Conservation (phyloP, 2,888 invertebrate species). For the Stenichneumon culpator region DNA sequence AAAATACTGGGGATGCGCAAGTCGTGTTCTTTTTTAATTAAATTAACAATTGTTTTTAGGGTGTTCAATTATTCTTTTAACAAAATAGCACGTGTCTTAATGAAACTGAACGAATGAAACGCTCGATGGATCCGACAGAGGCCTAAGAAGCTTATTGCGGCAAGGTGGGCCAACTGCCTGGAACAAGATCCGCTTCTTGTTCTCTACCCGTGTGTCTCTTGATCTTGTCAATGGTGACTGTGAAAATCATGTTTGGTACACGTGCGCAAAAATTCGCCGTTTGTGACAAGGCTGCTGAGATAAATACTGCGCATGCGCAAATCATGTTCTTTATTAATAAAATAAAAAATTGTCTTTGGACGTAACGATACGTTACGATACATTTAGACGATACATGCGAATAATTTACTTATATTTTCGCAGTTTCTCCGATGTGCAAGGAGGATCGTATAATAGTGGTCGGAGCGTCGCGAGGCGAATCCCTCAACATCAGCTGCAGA, state of each 20-base stretch:
- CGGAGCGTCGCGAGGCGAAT: slow-evolving; percentile 95
- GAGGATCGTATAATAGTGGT: slow-evolving; percentile 92
- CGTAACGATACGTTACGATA: too few species aligned
- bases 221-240: not conserved
- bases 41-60: too few species aligned
- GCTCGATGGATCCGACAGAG: slow-evolving; percentile 5
- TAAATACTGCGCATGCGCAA: too few species aligned
- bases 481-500: slow-evolving; percentile 94
- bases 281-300: too few species aligned
- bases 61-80: too few species aligned
- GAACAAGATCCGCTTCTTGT: not conserved
- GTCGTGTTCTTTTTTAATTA: too few species aligned
- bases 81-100: too few species aligned
- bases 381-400: not conserved
- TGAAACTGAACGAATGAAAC: too few species aligned
- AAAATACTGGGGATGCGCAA: too few species aligned
- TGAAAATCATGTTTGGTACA: not conserved
- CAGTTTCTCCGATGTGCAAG: slow-evolving; percentile 94
- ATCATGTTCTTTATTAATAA: too few species aligned
- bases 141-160: slow-evolving; percentile 20
- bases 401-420: slow-evolving; percentile 69
- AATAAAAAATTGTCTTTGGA: too few species aligned
- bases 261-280: too few species aligned
- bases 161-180: not conserved
- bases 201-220: not conserved